Evolutionary conservation across 2,888 invertebrate genomes (phyloP).

Genomic region (Trichogramma evanescens): DNA sequence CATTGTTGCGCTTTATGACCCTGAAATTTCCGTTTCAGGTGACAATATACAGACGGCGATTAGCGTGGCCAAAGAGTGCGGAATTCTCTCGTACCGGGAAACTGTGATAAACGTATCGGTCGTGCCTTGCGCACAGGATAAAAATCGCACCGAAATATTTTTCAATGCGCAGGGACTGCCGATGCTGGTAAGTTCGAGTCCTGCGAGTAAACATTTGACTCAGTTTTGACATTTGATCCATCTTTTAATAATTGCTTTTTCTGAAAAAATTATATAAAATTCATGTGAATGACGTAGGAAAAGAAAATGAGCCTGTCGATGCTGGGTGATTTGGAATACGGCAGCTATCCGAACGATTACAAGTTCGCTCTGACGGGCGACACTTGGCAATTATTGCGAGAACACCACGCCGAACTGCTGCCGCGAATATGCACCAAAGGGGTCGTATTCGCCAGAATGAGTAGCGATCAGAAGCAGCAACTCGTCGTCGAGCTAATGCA

Average conservation of each 20-base stretch:
- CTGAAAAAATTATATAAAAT: too few species aligned
- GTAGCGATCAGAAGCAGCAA: slow-evolving; percentile 74
- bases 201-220: too few species aligned
- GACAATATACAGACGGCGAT: slow-evolving; percentile 91
- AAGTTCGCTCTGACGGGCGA: slow-evolving; percentile 62
- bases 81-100: slow-evolving; percentile 59
- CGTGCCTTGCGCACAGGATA: slow-evolving; percentile 28
- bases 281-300: slow-evolving; percentile 1
- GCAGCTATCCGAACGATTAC: slow-evolving; percentile 30
- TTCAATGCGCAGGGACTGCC: slow-evolving; percentile 38
- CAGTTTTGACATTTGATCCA: too few species aligned
- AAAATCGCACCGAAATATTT: slow-evolving; percentile 34
- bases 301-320: slow-evolving; percentile 11
- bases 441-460: slow-evolving; percentile 78
- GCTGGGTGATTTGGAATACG: slow-evolving; percentile 34
- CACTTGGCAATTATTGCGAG: slow-evolving; percentile 68
- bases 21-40: slow-evolving; percentile 48
- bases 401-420: slow-evolving; percentile 65
- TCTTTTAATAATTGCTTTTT: too few species aligned
- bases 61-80: slow-evolving; percentile 83
- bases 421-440: slow-evolving; percentile 59
- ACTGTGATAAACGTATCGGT: slow-evolving; percentile 43
- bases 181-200: slow-evolving; percentile 6
- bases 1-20: neutral
- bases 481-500: slow-evolving; percentile 65